A percentile compares a stretch with the other conserved stretches of the same genome.
These are phyloP conservation scores for Oncorhynchus masou DNA, from an alignment of 2,113 vertebrate species.

Conservation along the genomic window DNA sequence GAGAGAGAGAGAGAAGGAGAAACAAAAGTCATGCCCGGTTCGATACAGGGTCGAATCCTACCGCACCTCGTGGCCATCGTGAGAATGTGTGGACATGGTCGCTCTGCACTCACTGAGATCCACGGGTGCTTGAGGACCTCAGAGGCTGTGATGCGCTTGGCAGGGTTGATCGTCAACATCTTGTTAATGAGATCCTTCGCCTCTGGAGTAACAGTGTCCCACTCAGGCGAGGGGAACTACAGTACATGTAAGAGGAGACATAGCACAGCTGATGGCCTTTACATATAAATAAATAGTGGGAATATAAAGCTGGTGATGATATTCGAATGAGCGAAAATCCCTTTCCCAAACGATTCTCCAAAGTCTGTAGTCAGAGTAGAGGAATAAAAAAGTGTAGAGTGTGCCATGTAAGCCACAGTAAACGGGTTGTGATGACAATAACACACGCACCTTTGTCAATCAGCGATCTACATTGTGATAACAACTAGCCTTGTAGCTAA, in stretches of 20 bases:
- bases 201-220: constrained; percentile 95
- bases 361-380: no score
- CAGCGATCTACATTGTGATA: background rate
- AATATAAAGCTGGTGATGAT: no score
- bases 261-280: no score
- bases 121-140: constrained; percentile 95
- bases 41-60: background rate
- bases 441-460: background rate
- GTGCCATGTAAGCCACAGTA: no score
- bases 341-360: no score
- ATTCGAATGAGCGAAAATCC: no score
- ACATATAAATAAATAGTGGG: no score
- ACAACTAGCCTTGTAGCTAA: background rate
- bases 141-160: constrained; percentile 89
- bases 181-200: constrained; percentile 97
- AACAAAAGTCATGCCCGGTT: background rate
- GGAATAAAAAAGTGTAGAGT: no score
- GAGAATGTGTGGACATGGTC: background rate
- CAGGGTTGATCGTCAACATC: constrained; percentile 94
- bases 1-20: background rate
- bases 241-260: no score
- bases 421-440: background rate
- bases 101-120: constrained; percentile 85
- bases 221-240: constrained; percentile 67
- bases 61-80: background rate